These are phyloP conservation scores for Amia ocellicauda DNA, from an alignment of 2,113 vertebrate genomes.

Conservation along the genomic window DNA sequence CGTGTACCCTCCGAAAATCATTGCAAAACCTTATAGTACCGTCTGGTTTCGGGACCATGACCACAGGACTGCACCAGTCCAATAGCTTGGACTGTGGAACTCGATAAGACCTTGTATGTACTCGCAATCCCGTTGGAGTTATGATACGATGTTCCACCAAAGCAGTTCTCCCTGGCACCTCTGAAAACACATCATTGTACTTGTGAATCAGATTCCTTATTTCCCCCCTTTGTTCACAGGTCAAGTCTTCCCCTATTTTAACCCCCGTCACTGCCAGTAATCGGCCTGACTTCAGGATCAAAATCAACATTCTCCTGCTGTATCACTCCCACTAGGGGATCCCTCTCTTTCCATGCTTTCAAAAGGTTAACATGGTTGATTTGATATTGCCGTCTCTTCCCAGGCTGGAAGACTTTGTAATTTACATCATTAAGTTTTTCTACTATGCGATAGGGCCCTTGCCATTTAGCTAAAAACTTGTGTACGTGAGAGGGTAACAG, in stretches of 20 bases:
- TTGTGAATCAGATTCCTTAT: no score
- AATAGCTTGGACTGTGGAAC: not conserved
- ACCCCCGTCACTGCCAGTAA: no score
- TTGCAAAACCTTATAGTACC: slow-evolving; percentile 15
- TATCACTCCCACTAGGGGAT: no score
- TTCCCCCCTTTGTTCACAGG: no score
- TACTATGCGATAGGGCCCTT: not conserved
- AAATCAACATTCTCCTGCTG: no score
- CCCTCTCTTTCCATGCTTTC: not conserved
- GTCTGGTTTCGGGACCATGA: slow-evolving; percentile 14
- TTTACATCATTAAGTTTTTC: not conserved
- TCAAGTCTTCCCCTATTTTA: no score
- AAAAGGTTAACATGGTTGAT: not conserved
- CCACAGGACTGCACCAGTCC: slow-evolving; percentile 14
- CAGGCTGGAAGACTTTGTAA: not conserved
- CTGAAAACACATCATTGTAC: no score
- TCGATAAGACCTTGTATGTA: not conserved
- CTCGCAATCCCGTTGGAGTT: no score
- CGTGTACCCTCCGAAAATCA: slow-evolving; percentile 15
- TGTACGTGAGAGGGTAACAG: not conserved
- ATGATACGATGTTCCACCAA: no score
- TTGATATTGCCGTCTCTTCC: not conserved
- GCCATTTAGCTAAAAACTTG: not conserved
- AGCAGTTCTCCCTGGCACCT: no score
- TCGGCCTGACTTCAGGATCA: no score